Evolutionary conservation across 2,888 invertebrate genomes (phyloP).

Genomic region (Melolontha melolontha): DNA sequence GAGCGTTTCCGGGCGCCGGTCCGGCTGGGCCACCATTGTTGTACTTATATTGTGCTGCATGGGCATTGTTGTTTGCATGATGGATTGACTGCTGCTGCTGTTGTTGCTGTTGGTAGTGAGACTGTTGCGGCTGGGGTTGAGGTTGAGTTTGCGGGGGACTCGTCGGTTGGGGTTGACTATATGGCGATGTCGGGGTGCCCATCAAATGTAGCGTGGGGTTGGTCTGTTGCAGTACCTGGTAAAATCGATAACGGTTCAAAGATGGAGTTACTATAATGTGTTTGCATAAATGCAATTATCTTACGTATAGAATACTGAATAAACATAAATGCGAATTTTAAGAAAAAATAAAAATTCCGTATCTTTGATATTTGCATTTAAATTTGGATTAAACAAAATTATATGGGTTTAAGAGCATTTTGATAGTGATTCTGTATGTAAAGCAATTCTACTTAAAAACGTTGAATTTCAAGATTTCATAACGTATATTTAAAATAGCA

Average conservation of each 20-base stretch:
- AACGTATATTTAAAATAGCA: too few relatives aligned
- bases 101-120: conserved; percentile 63
- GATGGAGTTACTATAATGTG: conserved; percentile 12
- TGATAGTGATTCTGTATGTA: too few relatives aligned
- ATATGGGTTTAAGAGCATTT: too few relatives aligned
- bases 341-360: too few relatives aligned
- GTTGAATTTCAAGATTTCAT: too few relatives aligned
- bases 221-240: conserved; percentile 56
- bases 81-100: conserved; percentile 62
- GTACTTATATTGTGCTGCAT: conserved; percentile 58
- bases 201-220: conserved; percentile 69
- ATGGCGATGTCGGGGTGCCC: conserved; percentile 68
- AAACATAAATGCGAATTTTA: too few relatives aligned
- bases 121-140: conserved; percentile 52
- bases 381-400: too few relatives aligned
- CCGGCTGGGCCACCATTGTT: conserved; percentile 48
- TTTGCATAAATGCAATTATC: neutral
- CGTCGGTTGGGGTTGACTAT: conserved; percentile 60
- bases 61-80: conserved; percentile 55
- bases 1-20: conserved; percentile 64
- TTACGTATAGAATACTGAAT: too few relatives aligned
- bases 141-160: conserved; percentile 58
- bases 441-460: too few relatives aligned
- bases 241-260: conserved; percentile 25
- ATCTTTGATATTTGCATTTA: too few relatives aligned